Conservation (phyloP, 2,888 invertebrate genomes). For the Dryococelus australis region DNA sequence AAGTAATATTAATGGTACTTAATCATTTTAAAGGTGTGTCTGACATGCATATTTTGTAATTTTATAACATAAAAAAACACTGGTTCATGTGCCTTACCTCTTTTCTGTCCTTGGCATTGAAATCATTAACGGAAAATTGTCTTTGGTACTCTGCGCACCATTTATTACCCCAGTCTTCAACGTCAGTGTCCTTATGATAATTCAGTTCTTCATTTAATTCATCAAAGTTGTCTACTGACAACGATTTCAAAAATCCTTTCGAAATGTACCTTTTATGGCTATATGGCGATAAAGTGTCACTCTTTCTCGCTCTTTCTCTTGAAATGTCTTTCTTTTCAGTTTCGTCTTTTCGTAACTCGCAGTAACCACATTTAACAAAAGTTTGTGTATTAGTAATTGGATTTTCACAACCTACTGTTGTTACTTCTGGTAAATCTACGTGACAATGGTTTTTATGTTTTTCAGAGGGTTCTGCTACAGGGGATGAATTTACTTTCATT, state of each 20-base stretch:
- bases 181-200: neutral
- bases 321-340: neutral
- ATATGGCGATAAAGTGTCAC: neutral
- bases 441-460: neutral
- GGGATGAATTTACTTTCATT: neutral
- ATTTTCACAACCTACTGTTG: neutral
- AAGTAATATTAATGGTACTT: neutral
- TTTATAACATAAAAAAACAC: conserved; percentile 10
- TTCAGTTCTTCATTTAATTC: conserved; percentile 20
- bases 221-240: conserved; percentile 19
- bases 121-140: neutral
- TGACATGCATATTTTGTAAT: neutral
- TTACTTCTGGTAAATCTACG: neutral
- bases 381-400: neutral
- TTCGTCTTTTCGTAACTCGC: neutral
- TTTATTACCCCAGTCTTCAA: neutral
- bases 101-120: conserved; percentile 3
- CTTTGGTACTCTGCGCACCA: conserved; percentile 5
- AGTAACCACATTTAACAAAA: neutral
- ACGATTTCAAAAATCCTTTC: neutral
- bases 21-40: neutral
- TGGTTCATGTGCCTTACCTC: conserved; percentile 2
- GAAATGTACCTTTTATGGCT: neutral
- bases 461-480: neutral
- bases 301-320: neutral